Conservation (phyloP, 2,113 vertebrate genomes). For the Ophthalmolycus amberensis region DNA sequence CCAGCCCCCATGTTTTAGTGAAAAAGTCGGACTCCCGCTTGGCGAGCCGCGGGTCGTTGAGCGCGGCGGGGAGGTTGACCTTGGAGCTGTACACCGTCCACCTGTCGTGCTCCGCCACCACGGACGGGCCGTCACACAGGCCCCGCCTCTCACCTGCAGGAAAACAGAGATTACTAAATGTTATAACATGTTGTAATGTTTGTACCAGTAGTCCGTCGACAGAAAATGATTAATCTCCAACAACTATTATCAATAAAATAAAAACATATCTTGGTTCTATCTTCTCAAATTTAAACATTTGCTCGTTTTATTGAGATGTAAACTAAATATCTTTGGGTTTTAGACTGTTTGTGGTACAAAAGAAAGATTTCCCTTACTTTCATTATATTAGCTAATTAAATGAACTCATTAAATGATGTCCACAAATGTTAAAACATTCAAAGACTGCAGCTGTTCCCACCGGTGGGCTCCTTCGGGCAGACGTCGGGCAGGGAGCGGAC, state of each 20-base stretch:
- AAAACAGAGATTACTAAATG: background rate
- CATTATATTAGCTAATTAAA: background rate
- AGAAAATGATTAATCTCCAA: background rate
- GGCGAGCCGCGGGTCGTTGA: conserved; percentile 97
- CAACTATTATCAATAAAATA: background rate
- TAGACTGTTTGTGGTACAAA: background rate
- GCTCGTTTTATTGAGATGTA: no score
- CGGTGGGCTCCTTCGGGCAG: conserved; percentile 95
- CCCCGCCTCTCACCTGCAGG: conserved; percentile 84
- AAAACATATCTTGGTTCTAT: background rate
- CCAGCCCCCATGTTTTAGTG: conserved; percentile 98
- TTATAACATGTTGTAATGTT: background rate
- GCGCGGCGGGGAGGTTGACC: conserved; percentile 97
- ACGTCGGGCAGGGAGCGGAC: conserved; percentile 93
- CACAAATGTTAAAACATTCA: accelerated
- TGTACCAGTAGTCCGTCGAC: background rate
- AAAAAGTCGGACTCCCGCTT: conserved; percentile 99
- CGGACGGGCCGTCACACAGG: conserved; percentile 90
- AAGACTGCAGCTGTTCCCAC: conserved; percentile 58
- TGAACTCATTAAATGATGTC: background rate
- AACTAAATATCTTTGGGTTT: background rate
- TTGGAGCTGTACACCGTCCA: conserved; percentile 99
- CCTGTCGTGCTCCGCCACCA: conserved; percentile 93
- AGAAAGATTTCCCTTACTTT: background rate
- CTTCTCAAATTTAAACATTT: background rate